Base-by-base conservation (phyloP, 2,888 invertebrate species). In the Agriotes lineatus region DNA sequence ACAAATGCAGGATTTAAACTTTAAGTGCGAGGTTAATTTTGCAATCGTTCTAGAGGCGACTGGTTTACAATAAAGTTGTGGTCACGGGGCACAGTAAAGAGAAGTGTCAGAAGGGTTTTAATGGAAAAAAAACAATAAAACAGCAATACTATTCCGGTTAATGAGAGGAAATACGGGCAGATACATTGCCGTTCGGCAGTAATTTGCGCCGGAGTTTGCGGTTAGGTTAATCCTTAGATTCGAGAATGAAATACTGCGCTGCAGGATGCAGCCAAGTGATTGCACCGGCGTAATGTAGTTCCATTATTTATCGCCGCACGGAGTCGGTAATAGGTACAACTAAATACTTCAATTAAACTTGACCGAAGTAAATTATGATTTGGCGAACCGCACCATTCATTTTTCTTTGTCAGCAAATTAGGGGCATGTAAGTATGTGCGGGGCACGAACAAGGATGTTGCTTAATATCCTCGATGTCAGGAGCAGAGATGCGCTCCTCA, bases 211-310 rank as follows among this genome's bases (percentile, higher is more conserved):
- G 63, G 71, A 74, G 69, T 70, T 75, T 72, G 77, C 70, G 80
- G 80, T 79, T 76, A 61, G 69, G 69, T 74, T 81, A 80, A 81
- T 80, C 79, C 78, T 76, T 76, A 77, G 78, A 77, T 78, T 76
- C 73, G 71, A 58, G 74, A 71, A 75, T 81, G 77, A 81, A 81
- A 80, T 81, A 81, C 81, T 75, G 61, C 72, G 69, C 61, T 66
- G 62, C 66, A 67, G 69, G 70, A 67, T 54, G 52, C 67, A 69
- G 70, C 68, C 74, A 70, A 75, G 73, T 78, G 78, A 79, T 77
- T 78, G 77, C 79, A 81, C 79, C 79, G 75, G 76, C 69, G 77
- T 79, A 80, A 81, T 80, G 80, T 76, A 77, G 75, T 73, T 76
- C 65, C 72, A 74, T 79, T 78, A 80, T 80, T 80, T 77, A 80